Evolutionary conservation across 2,797 vertebrate species (phyloP), one percentile per base, ranked within the genome.

Genomic region (Onychomys torridus): DNA sequence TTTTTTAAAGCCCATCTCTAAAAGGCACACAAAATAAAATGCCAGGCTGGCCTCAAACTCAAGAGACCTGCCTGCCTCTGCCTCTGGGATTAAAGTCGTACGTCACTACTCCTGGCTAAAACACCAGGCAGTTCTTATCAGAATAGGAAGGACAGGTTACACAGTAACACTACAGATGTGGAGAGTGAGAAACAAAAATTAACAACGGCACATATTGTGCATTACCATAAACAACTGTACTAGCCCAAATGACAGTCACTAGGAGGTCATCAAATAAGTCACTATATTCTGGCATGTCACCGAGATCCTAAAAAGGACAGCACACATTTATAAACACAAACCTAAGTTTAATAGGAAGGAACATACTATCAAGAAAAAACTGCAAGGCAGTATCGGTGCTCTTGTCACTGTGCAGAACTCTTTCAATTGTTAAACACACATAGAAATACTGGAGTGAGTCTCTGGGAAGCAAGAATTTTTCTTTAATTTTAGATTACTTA

Each of bases 261-360:
- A 93, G 37, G 21, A 89, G 89, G 13, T 92, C 2, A 93, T 67
- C 69, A 91, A 92, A 57, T 40, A 95, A 90, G 85, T 10, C 23
- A 57, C 12, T 75, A 14, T 75, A 79, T 6, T 52, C 78, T 16
- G 19, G 69, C 67, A 63, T 49, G 57, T 29, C 27, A 61, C 2
- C 23, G 29, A 59, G 19, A 9, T 89, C 78, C 95, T 95, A 75
- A 87, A 93, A 95, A 90, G 16, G 27, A 90, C 57, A 6, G n/a
- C 52, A 4, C 69, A 67, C 65, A 78, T 89, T 71, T 95, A 52
- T 81, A 90, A 85, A 16, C 32, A 73, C 14, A 88, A 92, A 85
- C 23, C 81, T 34, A 73, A 76, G 6, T 43, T 85, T 63, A 78
- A 2, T n/a, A 93, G 43, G 23, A 86, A 34, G 52, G 34, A 95